phyloP scores from a whole-genome alignment of 1,140 invertebrate genomes.

The Drosophila sproati region DNA sequence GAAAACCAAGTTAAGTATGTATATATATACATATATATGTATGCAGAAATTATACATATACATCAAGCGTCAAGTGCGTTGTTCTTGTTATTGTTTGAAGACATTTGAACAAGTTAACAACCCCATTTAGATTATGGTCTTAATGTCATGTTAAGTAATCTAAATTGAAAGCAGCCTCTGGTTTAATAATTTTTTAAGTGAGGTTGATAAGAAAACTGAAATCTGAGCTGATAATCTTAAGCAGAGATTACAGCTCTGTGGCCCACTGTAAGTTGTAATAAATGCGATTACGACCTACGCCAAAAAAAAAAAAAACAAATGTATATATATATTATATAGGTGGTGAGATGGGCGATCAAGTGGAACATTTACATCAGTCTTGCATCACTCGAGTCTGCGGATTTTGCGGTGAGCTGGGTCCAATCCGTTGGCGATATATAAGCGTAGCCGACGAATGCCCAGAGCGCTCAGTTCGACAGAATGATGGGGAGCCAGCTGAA shows the following conservation, averaged over 20 bases:
- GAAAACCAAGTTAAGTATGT: no score
- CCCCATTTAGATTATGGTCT: no score
- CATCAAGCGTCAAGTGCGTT: no score
- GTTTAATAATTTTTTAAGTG: background rate
- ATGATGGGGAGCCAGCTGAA: constrained; percentile 66
- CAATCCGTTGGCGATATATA: constrained; percentile 51
- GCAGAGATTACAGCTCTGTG: constrained; percentile 6
- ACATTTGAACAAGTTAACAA: no score
- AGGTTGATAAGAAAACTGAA: background rate
- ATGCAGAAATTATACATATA: no score
- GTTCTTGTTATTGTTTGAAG: no score
- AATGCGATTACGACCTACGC: constrained; percentile 17
- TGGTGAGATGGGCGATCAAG: constrained; percentile 47
- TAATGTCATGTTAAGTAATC: no score
- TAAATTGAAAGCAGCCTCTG: no score
- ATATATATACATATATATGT: no score
- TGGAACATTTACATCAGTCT: constrained; percentile 55
- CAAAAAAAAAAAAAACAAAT: constrained; percentile 12
- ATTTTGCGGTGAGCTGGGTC: constrained; percentile 50
- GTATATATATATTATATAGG: background rate
- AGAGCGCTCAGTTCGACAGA: constrained; percentile 43
- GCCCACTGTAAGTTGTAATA: constrained; percentile 43
- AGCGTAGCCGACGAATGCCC: constrained; percentile 10
- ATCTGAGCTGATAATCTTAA: no score
- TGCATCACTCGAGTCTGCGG: constrained; percentile 53